phyloP scores from a whole-genome alignment of 2,888 invertebrate genomes.

The Pegoplata infirma region DNA sequence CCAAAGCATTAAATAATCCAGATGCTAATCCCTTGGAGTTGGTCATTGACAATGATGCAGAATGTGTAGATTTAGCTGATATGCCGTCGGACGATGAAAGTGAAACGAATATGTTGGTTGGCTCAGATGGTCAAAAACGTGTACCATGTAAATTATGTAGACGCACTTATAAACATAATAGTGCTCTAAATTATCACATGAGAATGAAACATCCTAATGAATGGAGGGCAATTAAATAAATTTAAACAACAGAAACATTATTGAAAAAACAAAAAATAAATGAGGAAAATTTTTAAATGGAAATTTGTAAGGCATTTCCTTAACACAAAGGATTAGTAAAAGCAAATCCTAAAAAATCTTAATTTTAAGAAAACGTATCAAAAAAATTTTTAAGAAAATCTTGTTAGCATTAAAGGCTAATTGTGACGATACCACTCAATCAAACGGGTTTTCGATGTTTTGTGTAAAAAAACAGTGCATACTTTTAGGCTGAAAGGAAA shows the following conservation, averaged over 20 bases:
- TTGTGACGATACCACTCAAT: no score
- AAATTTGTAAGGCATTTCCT: not conserved
- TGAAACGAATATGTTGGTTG: slow-evolving; percentile 31
- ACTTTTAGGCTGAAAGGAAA: no score
- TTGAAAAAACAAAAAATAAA: not conserved
- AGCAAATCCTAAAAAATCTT: no score
- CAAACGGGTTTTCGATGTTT: no score
- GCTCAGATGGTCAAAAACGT: slow-evolving; percentile 40
- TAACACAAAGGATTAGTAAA: no score
- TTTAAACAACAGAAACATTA: not conserved
- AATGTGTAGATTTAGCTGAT: slow-evolving; percentile 62
- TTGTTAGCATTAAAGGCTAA: no score
- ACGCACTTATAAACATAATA: slow-evolving; percentile 61
- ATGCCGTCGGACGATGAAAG: slow-evolving; percentile 47
- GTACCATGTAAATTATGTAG: slow-evolving; percentile 62
- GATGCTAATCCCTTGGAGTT: slow-evolving; percentile 61
- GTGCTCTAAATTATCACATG: slow-evolving; percentile 65
- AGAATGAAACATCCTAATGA: slow-evolving; percentile 60
- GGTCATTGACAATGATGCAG: slow-evolving; percentile 43
- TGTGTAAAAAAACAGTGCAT: no score
- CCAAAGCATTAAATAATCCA: slow-evolving; percentile 30
- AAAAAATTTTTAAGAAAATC: no score
- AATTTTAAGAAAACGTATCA: no score
- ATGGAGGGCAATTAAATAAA: not conserved
- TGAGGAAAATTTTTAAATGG: slow-evolving; percentile 7